Conservation (phyloP, 2,797 vertebrate genomes). For the Thalassophryne amazonica region DNA sequence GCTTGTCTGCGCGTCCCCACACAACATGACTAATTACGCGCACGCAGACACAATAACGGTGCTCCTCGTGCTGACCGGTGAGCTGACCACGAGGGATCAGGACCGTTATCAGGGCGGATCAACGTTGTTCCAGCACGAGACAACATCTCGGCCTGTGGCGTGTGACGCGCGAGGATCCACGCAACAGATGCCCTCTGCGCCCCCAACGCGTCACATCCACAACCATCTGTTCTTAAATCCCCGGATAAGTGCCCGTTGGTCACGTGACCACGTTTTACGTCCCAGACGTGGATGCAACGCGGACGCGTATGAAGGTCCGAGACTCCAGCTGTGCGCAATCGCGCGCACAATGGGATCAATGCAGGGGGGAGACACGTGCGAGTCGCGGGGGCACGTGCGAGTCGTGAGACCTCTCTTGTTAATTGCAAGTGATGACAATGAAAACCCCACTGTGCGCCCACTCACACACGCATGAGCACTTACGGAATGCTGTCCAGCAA, state of each 20-base stretch:
- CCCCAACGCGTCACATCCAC: constrained; percentile 46
- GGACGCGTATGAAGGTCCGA: no score
- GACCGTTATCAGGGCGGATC: constrained; percentile 54
- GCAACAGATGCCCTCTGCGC: constrained; percentile 70
- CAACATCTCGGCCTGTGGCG: constrained; percentile 52
- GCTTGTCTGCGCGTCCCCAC: no score
- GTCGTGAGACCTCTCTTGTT: constrained; percentile 70
- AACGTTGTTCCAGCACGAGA: constrained; percentile 73
- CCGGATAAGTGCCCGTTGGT: constrained; percentile 53
- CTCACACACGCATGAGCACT: constrained; percentile 55
- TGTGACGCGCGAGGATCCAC: constrained; percentile 71
- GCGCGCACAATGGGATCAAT: constrained; percentile 78
- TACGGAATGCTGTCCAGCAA: constrained; percentile 45
- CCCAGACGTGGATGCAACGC: not conserved
- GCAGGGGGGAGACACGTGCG: constrained; percentile 79
- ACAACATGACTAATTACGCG: not conserved
- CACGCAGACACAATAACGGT: not conserved
- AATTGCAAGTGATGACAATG: constrained; percentile 61
- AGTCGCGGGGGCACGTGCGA: constrained; percentile 78
- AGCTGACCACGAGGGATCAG: constrained; percentile 49
- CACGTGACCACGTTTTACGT: constrained; percentile 32
- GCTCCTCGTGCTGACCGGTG: constrained; percentile 21
- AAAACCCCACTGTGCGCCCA: constrained; percentile 64
- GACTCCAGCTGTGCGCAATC: constrained; percentile 69
- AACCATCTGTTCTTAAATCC: constrained; percentile 77